phyloP scores from a whole-genome alignment of 1,140 invertebrate species.

The Oscheius sp. region DNA sequence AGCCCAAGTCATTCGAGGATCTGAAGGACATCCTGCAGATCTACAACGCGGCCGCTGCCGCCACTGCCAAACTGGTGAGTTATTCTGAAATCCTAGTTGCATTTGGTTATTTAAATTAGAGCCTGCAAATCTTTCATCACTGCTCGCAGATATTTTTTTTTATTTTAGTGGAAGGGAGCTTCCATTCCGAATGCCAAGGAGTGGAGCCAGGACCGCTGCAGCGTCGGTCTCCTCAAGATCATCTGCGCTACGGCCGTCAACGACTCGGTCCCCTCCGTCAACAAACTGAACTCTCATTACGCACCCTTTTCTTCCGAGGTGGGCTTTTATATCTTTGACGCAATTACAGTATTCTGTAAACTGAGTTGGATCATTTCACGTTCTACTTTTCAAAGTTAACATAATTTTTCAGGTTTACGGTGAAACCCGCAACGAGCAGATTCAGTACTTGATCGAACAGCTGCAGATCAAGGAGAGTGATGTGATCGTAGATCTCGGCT shows the following conservation, averaged over 20 bases:
- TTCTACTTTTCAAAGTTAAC: not conserved
- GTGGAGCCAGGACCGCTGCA: slow-evolving; percentile 19
- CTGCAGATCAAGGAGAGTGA: slow-evolving; percentile 43
- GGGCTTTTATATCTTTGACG: not conserved
- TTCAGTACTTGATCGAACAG: slow-evolving; percentile 54
- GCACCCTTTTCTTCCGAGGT: slow-evolving; percentile 58
- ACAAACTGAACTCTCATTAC: slow-evolving; percentile 54
- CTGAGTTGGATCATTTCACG: not conserved
- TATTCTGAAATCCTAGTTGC: too few species aligned
- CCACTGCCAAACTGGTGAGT: not conserved
- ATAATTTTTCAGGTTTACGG: slow-evolving; percentile 47
- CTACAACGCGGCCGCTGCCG: not conserved
- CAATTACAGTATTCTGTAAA: not conserved
- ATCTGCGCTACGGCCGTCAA: slow-evolving; percentile 18
- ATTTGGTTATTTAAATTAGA: too few species aligned
- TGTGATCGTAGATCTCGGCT: slow-evolving; percentile 57
- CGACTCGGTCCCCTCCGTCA: slow-evolving; percentile 47
- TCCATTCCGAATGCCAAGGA: slow-evolving; percentile 18
- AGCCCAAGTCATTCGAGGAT: not conserved
- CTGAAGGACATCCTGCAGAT: not conserved
- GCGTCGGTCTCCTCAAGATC: slow-evolving; percentile 2
- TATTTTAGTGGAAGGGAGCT: slow-evolving; percentile 41
- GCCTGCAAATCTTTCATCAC: not conserved
- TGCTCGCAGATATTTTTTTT: not conserved
- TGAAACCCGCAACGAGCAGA: slow-evolving; percentile 51